phyloP scores from a whole-genome alignment of 2,797 vertebrate species.

The Malurus splendens region DNA sequence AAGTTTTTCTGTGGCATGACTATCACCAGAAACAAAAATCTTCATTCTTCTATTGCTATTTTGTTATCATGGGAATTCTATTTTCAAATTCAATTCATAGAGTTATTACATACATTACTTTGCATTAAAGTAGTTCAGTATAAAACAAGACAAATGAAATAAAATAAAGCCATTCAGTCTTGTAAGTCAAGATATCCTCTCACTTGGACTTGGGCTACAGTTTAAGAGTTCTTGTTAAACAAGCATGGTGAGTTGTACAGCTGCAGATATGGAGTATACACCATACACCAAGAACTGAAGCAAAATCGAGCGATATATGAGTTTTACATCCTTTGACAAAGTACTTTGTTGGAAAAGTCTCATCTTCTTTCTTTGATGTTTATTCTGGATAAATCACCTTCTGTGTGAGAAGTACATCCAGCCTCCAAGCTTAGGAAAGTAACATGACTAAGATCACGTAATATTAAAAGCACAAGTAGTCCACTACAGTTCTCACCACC shows the following conservation, averaged over 20 bases:
- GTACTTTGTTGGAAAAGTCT: background rate
- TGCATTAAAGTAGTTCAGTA: constrained; percentile 5
- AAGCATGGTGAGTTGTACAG: background rate
- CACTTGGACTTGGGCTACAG: background rate
- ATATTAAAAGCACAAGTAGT: background rate
- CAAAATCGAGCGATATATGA: background rate
- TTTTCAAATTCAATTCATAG: background rate
- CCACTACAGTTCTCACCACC: background rate
- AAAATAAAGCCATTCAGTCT: constrained; percentile 7
- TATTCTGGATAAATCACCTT: background rate
- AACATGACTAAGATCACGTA: background rate
- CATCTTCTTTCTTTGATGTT: background rate
- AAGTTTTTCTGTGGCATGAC: background rate
- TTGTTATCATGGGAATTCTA: background rate
- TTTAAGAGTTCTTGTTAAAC: background rate
- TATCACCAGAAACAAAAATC: background rate
- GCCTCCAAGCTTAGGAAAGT: background rate
- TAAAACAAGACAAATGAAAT: constrained; percentile 38
- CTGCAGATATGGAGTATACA: background rate
- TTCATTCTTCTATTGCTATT: background rate
- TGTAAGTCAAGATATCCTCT: background rate
- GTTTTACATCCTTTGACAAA: background rate
- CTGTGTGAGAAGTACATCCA: background rate
- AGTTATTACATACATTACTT: background rate
- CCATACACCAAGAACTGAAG: background rate